Conservation (phyloP, 2,888 invertebrate genomes). For the Melanostoma scalare region DNA sequence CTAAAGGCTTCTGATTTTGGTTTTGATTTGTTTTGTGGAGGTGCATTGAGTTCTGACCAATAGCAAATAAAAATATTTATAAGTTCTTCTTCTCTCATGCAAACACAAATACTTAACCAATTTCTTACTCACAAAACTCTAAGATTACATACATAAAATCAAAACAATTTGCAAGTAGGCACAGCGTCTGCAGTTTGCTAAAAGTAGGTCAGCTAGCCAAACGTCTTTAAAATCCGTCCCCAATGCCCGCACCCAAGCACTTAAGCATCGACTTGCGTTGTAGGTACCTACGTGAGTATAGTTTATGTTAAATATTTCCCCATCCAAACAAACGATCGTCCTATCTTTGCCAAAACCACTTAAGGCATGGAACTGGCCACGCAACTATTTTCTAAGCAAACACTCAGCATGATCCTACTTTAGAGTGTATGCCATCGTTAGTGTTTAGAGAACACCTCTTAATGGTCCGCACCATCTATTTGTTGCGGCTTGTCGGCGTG, state of each 20-base stretch:
- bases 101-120: too few relatives aligned
- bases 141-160: conserved; percentile 1
- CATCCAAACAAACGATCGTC: conserved; percentile 40
- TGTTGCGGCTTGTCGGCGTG: conserved; percentile 33
- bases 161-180: conserved; percentile 40
- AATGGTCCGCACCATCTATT: conserved; percentile 5
- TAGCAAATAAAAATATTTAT: too few relatives aligned
- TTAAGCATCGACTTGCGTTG: conserved; percentile 9
- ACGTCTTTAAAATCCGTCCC: neutral
- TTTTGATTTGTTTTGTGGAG: too few relatives aligned
- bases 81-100: too few relatives aligned
- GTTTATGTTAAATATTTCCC: conserved; percentile 29
- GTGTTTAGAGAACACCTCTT: conserved; percentile 12
- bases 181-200: conserved; percentile 34
- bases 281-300: too few relatives aligned
- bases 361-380: conserved; percentile 43
- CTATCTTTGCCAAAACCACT: conserved; percentile 55
- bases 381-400: conserved; percentile 62
- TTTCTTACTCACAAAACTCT: too few relatives aligned
- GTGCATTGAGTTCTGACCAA: too few relatives aligned
- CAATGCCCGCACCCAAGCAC: conserved; percentile 2
- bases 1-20: too few relatives aligned
- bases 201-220: conserved; percentile 55
- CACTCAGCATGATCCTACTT: conserved; percentile 26
- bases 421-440: conserved; percentile 12